Percentiles rank a stretch among this genome's conserved stretches.
Evolutionary conservation across 2,888 invertebrate genomes (phyloP).

Genomic region (Teleogryllus oceanicus): DNA sequence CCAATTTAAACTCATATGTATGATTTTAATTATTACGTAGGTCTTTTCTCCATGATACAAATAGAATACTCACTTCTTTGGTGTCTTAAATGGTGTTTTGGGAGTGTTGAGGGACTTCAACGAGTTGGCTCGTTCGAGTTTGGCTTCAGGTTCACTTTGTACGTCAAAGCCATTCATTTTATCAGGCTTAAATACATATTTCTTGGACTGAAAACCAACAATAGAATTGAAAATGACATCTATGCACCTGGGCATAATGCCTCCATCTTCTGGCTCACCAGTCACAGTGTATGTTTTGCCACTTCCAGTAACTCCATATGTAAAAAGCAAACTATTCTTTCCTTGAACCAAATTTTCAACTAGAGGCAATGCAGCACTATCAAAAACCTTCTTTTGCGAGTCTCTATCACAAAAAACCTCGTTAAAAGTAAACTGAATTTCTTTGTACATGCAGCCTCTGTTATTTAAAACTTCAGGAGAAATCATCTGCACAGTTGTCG

Average conservation of each 20-base stretch:
- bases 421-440: constrained; percentile 74
- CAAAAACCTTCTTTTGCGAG: constrained; percentile 80
- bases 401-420: constrained; percentile 79
- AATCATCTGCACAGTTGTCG: constrained; percentile 63
- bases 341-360: constrained; percentile 83
- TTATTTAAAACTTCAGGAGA: constrained; percentile 62
- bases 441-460: constrained; percentile 59
- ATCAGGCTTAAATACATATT: constrained; percentile 90
- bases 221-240: constrained; percentile 93
- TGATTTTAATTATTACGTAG: background rate
- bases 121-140: constrained; percentile 67
- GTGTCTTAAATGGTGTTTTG: constrained; percentile 38
- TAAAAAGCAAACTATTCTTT: constrained; percentile 89
- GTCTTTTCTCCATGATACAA: background rate
- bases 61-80: constrained; percentile 46
- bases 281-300: constrained; percentile 99
- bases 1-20: too few relatives aligned
- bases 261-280: constrained; percentile 68
- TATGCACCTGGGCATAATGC: constrained; percentile 83
- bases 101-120: constrained; percentile 41
- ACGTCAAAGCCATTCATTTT: constrained; percentile 91
- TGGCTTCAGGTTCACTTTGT: constrained; percentile 82
- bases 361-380: constrained; percentile 77
- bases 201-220: constrained; percentile 73
- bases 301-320: constrained; percentile 95